Conservation (phyloP, 1,140 invertebrate species). For the Mercenaria mercenaria region DNA sequence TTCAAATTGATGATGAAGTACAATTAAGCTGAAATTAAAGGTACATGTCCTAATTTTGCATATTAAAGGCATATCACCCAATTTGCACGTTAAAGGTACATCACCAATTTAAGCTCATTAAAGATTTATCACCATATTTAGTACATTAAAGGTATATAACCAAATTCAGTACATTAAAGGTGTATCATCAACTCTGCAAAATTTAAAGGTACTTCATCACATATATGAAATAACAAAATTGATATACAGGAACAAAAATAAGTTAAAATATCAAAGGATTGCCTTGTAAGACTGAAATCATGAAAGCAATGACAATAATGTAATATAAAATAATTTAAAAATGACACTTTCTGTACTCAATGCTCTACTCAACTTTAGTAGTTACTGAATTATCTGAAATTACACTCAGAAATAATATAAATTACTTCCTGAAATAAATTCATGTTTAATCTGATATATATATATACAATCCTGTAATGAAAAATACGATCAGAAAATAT, state of each 20-base stretch:
- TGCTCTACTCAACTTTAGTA: no score
- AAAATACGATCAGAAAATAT: background rate
- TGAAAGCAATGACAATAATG: no score
- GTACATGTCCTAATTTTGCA: no score
- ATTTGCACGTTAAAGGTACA: background rate
- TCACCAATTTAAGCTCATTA: background rate
- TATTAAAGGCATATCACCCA: no score
- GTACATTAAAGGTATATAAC: background rate
- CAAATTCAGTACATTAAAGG: background rate
- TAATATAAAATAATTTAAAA: no score
- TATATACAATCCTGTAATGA: background rate
- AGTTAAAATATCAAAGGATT: background rate
- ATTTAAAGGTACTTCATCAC: background rate
- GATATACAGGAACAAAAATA: no score
- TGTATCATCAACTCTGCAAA: background rate
- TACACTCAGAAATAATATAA: background rate
- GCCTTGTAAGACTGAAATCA: background rate
- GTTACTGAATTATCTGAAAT: no score
- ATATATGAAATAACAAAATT: background rate
- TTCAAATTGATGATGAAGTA: no score
- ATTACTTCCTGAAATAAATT: slow-evolving; percentile 1
- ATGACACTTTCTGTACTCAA: no score
- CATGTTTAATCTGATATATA: background rate
- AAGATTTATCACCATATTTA: background rate
- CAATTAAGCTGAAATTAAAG: background rate